phyloP scores from a whole-genome alignment of 92 coral and sea anemone genomes.

The Epizoanthus rinbou region DNA sequence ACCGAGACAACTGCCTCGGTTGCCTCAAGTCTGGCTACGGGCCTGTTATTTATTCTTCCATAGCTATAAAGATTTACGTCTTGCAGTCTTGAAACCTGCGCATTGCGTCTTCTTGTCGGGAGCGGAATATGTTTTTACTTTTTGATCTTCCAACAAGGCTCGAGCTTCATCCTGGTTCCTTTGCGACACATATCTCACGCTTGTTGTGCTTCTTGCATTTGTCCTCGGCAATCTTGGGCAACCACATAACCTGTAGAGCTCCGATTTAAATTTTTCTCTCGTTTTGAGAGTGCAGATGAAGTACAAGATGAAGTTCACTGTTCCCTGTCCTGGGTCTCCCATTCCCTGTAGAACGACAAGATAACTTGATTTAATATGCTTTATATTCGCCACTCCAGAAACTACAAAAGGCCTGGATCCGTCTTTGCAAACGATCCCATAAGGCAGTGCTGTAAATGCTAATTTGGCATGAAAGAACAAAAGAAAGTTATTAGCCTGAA shows the following conservation, averaged over 20 bases:
- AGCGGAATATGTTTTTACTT: neutral
- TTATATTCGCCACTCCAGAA: too few species aligned
- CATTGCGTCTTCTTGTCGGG: neutral
- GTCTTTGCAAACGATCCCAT: too few species aligned
- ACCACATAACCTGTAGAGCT: neutral
- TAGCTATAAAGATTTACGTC: neutral
- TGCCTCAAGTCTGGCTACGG: too few species aligned
- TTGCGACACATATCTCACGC: neutral
- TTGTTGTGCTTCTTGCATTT: neutral
- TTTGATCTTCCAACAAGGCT: constrained; percentile 2
- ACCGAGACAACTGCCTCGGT: too few species aligned
- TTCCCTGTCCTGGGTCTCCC: constrained; percentile 5
- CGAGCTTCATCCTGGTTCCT: neutral
- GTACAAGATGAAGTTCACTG: constrained; percentile 4
- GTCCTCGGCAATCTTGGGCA: neutral
- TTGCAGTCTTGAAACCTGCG: neutral
- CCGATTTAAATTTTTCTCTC: neutral
- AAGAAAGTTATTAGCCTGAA: too few species aligned
- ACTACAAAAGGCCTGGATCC: too few species aligned
- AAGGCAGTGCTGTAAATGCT: too few species aligned
- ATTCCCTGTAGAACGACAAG: neutral
- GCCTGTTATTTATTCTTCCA: too few species aligned
- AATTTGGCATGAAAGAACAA: too few species aligned
- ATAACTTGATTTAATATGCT: neutral
- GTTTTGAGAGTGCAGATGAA: constrained; percentile 31